A percentile compares a stretch with the other conserved stretches of the same genome.
These are phyloP conservation scores for Knipowitschia caucasica DNA, from an alignment of 2,797 vertebrate genomes.

Conservation along the genomic window DNA sequence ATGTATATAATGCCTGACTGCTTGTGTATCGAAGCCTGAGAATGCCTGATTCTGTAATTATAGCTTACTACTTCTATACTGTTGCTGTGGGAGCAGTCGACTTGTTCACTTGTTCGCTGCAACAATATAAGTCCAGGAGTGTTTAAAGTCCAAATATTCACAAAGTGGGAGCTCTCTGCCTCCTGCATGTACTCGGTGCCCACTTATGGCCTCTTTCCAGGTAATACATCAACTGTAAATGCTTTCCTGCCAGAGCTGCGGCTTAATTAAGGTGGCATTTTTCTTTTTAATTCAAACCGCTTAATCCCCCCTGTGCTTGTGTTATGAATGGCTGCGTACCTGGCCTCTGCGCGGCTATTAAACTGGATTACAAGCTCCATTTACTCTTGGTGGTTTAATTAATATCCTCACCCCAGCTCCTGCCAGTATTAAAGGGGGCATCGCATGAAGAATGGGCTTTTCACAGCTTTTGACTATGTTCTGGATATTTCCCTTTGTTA, in stretches of 20 bases:
- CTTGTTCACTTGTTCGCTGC: slow-evolving; percentile 32
- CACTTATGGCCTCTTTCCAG: slow-evolving; percentile 39
- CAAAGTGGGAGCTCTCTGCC: slow-evolving; percentile 17
- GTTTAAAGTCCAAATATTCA: slow-evolving; percentile 29
- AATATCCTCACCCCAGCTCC: slow-evolving; percentile 60
- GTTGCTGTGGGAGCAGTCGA: slow-evolving; percentile 42
- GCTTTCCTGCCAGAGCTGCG: slow-evolving; percentile 49
- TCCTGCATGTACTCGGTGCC: slow-evolving; percentile 18
- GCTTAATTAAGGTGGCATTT: slow-evolving; percentile 61
- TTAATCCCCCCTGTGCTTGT: slow-evolving; percentile 48
- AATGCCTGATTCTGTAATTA: slow-evolving; percentile 7
- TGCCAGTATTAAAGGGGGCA: slow-evolving; percentile 3
- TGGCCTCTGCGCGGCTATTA: slow-evolving; percentile 55
- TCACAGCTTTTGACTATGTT: no score
- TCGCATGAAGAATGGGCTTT: no score
- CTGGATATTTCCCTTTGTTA: no score
- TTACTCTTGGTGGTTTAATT: slow-evolving; percentile 68
- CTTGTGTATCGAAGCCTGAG: no score
- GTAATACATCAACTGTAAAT: slow-evolving; percentile 62
- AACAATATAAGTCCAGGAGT: slow-evolving; percentile 29
- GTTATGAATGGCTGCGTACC: slow-evolving; percentile 36
- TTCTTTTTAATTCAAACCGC: slow-evolving; percentile 49
- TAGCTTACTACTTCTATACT: slow-evolving; percentile 10
- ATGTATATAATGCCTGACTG: no score
- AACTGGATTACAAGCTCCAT: slow-evolving; percentile 62